Evolutionary conservation across 2,797 vertebrate species (phyloP).

Genomic region (Gila robusta): DNA sequence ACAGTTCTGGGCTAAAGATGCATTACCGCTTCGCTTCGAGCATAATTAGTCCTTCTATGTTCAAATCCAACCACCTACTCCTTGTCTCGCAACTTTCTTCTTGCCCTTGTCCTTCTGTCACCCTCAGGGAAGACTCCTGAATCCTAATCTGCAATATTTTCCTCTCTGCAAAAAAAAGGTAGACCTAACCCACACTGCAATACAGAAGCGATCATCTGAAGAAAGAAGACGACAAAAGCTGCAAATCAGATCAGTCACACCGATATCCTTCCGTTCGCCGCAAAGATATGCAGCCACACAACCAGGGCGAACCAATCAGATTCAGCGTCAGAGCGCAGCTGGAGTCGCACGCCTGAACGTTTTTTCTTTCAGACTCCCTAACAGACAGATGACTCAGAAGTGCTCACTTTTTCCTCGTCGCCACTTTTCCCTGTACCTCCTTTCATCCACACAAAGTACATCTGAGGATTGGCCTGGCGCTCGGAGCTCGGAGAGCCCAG

Average conservation of each 20-base stretch:
- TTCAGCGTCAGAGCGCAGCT: constrained; percentile 47
- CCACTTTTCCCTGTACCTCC: neutral
- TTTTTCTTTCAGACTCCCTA: constrained; percentile 7
- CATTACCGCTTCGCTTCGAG: constrained; percentile 59
- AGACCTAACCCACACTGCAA: constrained; percentile 40
- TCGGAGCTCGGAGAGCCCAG: neutral
- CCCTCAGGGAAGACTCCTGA: constrained; percentile 15
- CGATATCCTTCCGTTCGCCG: constrained; percentile 65
- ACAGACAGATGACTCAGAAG: constrained; percentile 16
- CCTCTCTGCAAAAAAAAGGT: constrained; percentile 18
- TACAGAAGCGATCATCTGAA: constrained; percentile 26
- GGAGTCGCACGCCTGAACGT: constrained; percentile 22
- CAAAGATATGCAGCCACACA: constrained; percentile 73
- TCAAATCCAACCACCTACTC: constrained; percentile 57
- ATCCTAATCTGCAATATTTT: constrained; percentile 28
- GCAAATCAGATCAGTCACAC: constrained; percentile 75
- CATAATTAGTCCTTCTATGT: constrained; percentile 59
- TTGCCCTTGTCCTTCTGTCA: constrained; percentile 25
- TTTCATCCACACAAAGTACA: constrained; percentile 22
- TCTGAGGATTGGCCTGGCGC: constrained; percentile 31
- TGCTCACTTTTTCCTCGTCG: constrained; percentile 32
- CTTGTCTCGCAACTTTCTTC: constrained; percentile 5
- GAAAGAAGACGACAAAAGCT: constrained; percentile 60
- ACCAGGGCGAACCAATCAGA: constrained; percentile 69
- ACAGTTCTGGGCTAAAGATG: constrained; percentile 66